Evolutionary conservation across 2,888 invertebrate genomes (phyloP).

Genomic region (Dolichopus griseipennis): DNA sequence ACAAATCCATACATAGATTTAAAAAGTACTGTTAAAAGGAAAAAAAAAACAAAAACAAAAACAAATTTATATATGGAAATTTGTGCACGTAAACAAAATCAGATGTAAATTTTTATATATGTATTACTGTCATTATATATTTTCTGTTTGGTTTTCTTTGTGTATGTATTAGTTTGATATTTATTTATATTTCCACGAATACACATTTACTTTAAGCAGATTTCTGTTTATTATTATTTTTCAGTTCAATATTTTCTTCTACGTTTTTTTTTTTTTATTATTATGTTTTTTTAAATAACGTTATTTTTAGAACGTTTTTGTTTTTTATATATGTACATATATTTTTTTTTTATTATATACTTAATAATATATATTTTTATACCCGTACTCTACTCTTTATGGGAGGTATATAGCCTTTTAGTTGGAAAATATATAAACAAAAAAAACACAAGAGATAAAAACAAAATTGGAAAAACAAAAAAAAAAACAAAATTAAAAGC

Average conservation of each 20-base stretch:
- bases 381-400: neutral
- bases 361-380: neutral
- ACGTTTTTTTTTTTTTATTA: neutral
- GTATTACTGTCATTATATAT: neutral
- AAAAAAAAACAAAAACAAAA: too few species aligned
- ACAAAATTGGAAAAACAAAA: neutral
- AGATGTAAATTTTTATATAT: neutral
- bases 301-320: neutral
- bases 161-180: too few species aligned
- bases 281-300: slow-evolving; percentile 3
- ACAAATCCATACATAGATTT: too few species aligned
- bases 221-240: neutral
- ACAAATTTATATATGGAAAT: too few species aligned
- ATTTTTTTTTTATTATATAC: neutral
- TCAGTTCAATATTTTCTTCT: neutral
- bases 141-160: too few species aligned
- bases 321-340: neutral
- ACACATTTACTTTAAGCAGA: neutral
- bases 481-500: neutral
- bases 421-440: neutral
- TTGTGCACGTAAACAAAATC: neutral
- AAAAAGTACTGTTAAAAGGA: too few species aligned
- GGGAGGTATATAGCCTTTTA: neutral
- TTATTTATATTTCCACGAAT: neutral
- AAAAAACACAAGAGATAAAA: too few species aligned